Base-by-base conservation (phyloP, 2,797 vertebrate genomes). In the Phrynocephalus forsythii region DNA sequence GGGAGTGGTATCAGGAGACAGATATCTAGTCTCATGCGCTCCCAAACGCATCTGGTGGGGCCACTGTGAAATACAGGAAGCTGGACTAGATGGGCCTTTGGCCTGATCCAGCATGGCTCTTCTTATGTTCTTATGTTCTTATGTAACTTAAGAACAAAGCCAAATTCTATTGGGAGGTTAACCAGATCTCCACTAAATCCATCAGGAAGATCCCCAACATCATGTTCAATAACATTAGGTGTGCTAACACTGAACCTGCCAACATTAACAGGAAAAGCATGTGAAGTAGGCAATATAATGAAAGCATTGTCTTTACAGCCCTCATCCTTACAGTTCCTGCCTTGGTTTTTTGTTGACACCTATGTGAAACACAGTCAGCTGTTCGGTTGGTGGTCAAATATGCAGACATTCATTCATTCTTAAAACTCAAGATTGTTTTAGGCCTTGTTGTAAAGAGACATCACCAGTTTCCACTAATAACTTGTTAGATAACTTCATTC, bases 291-390 rank as follows among this genome's bases (percentile, higher is more conserved):
- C 16, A 63, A 4, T n/a, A 69, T n/a, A 75, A 38, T 72, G 73
- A 82, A 78, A 38, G 26, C 22, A 63, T n/a, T 73, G 63, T 68
- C 5, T n/a, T 38, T 69, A 22, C 38, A n/a, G 48, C 72, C 22
- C 13, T 28, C 60, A 24, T 52, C 3, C 20, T 52, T 52, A 13
- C 28, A n/a, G 16, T 60, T 13, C 50, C 1, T 56, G 28, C 7
- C 75, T 26, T 83, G 48, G 5, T 26, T 16, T 6, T 50, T 16
- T 13, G 72, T 28, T 50, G n/a, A 82, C 68, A 63, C 63, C 26
- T n/a, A 83, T 76, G 80, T 28, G 48, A 76, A 87, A 13, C 8
- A 11, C 20, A 87, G 56, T 81, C 71, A 82, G 79, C 79, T 75
- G 13, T 77, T 67, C 13, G 38, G 33, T 2, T 50, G 26, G 10